Evolutionary conservation across 2,888 invertebrate genomes (phyloP), one percentile per base, ranked within the genome.

Genomic region (Pocota personata): DNA sequence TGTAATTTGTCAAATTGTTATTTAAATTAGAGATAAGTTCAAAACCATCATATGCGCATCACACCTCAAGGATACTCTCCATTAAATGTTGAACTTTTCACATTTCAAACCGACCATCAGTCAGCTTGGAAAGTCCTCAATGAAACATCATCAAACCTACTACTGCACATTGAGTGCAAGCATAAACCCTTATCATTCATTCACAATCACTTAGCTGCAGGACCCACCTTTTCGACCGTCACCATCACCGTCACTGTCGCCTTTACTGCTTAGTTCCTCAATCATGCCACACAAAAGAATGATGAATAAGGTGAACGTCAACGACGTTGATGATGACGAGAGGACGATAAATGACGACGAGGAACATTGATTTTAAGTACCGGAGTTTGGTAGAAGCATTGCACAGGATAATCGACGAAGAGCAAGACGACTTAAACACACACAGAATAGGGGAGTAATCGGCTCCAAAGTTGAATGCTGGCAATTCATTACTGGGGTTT

Each of bases 401-500:
- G 27, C 35, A 60, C 32, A 32, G 46, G 21, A 72, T 48, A 72
- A 67, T 14, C 50, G 40, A n/a, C 16, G 32, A 57, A 30, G 37
- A 50, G 43, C 27, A 64, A 64, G 62, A 46, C 69, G 69, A 77
- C 30, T 43, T 67, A 57, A 21, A 52, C 27, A 46, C 32, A 40
- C 48, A 62, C 82, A 86, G 67, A 35, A 10, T 1, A 10, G 6
- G 6, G 5, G 66, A 46, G 48, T 76, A 72, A 67, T 82, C 82
- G 76, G 71, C 35, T 32, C 60, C 66, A 69, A 72, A 73, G 69
- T 82, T 82, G 69, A 87, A 58, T 66, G 87, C 75, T 69, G 82
- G 77, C 87, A 87, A 82, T 87, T 87, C 82, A 87, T 87, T 87
- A 87, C 87, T 64, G 69, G n/a, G 73, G 32, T 46, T 82, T 82